Percentiles rank a stretch among this genome's conserved stretches.
Conservation (phyloP, 2,113 vertebrate genomes). For the Campylomormyrus numenius region DNA sequence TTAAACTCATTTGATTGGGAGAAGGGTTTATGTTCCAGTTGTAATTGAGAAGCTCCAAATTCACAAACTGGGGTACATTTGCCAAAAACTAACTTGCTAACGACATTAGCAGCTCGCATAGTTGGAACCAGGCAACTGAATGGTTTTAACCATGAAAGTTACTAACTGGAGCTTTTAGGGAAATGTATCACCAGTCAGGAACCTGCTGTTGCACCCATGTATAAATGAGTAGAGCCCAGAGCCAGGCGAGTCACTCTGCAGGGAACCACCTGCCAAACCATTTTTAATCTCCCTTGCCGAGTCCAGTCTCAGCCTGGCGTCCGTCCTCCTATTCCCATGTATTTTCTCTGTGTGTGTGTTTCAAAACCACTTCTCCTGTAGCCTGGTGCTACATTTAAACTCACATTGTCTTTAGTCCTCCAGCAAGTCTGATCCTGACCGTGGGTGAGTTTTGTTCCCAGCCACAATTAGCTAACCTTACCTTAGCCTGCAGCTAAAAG, state of each 20-base stretch:
- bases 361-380: not conserved
- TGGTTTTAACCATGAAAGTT: not conserved
- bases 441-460: conserved; percentile 97
- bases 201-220: not conserved
- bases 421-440: conserved; percentile 90
- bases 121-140: not conserved
- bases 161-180: not conserved
- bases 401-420: not conserved
- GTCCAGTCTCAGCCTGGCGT: not conserved
- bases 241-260: not conserved
- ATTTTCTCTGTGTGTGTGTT: not conserved
- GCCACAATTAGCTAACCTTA: conserved; percentile 97
- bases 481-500: conserved; percentile 98
- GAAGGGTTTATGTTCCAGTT: not conserved
- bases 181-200: not conserved
- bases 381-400: not conserved
- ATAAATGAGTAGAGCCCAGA: not conserved
- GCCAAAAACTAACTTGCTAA: not conserved
- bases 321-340: not conserved
- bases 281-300: not conserved
- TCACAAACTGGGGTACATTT: not conserved
- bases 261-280: not conserved
- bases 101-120: not conserved
- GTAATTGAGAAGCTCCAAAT: not conserved
- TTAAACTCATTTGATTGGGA: not conserved